A percentile compares a stretch with the other conserved stretches of the same genome.
Conservation (phyloP, 2,797 vertebrate genomes). For the Falco biarmicus region DNA sequence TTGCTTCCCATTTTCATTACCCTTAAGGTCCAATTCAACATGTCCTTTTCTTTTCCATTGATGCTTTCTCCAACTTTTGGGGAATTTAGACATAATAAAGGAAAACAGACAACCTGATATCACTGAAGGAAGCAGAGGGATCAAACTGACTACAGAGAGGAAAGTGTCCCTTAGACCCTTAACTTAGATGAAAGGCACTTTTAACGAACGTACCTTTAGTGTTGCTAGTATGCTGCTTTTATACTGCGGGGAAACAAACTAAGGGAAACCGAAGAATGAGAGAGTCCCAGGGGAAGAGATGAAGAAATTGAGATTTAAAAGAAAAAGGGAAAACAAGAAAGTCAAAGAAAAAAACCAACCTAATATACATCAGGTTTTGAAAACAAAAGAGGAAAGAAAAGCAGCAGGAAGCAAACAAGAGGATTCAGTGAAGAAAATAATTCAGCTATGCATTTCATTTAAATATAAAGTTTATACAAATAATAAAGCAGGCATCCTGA, state of each 20-base stretch:
- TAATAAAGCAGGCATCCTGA: background rate
- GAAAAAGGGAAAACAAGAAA: background rate
- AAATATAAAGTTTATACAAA: background rate
- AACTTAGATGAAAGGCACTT: background rate
- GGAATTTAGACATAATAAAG: background rate
- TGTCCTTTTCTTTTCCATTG: background rate
- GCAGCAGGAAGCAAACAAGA: background rate
- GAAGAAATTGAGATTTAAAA: background rate
- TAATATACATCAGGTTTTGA: background rate
- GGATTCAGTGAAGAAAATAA: background rate
- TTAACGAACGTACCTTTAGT: background rate
- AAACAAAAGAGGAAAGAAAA: background rate
- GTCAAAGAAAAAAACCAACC: background rate
- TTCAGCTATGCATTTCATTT: background rate
- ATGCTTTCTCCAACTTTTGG: background rate
- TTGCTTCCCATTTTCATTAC: background rate
- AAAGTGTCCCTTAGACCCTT: background rate
- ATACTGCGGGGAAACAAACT: background rate
- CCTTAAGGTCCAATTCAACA: background rate
- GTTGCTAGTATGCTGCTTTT: background rate
- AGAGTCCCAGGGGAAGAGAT: background rate
- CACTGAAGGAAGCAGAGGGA: background rate
- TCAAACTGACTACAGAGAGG: background rate
- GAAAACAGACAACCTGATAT: background rate
- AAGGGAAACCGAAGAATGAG: background rate